These are phyloP conservation scores for Delichon dasypus DNA, from an alignment of 2,797 vertebrate genomes.

Conservation along the genomic window DNA sequence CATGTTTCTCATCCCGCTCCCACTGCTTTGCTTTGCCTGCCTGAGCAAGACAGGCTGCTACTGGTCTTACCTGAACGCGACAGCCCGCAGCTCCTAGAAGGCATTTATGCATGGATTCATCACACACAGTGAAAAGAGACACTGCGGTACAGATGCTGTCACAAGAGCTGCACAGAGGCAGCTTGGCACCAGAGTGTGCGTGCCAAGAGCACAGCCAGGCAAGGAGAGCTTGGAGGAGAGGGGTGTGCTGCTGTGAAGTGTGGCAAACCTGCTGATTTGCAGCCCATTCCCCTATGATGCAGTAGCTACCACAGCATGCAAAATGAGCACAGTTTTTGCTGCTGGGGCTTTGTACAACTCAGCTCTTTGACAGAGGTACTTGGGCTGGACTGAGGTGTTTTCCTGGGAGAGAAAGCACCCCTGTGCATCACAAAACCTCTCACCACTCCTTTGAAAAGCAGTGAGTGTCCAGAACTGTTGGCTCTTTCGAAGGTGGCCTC, in stretches of 20 bases:
- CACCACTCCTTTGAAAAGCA: fast-evolving
- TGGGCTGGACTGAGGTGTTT: neutral
- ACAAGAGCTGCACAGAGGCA: neutral
- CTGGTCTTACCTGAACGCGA: neutral
- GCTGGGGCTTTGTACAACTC: neutral
- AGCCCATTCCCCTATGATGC: neutral
- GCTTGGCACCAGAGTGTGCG: neutral
- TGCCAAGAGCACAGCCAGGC: neutral
- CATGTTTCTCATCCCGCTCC: neutral
- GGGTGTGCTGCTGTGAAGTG: neutral
- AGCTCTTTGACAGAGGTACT: neutral
- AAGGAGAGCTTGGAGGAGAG: neutral
- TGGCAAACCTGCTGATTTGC: neutral
- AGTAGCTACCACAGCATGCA: neutral
- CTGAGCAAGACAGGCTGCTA: neutral
- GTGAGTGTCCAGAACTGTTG: neutral
- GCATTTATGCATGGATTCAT: neutral
- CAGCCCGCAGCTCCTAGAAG: neutral
- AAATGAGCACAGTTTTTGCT: neutral
- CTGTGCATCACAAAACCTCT: neutral
- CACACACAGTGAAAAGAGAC: neutral
- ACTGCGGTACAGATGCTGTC: neutral
- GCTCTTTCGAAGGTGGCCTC: neutral
- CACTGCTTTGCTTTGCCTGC: neutral
- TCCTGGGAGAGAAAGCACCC: neutral